Conservation (phyloP, 2,113 vertebrate species). For the Elgaria multicarinata region DNA sequence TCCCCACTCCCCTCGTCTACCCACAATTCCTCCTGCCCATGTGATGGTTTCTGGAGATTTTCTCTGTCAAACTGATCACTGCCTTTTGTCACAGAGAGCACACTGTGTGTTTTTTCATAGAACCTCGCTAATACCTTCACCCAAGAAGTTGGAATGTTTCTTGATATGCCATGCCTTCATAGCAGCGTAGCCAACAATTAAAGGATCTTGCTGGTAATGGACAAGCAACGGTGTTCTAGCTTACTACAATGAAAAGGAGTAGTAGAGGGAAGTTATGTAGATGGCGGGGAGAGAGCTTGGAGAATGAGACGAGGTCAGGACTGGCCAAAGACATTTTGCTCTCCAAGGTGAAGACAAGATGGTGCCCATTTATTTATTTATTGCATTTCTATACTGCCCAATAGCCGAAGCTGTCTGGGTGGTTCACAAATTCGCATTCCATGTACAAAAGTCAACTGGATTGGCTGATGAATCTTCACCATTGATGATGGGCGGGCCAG, state of each 20-base stretch:
- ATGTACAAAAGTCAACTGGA: too few relatives aligned
- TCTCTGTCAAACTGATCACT: not conserved
- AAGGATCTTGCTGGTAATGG: not conserved
- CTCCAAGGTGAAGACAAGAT: too few relatives aligned
- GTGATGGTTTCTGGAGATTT: not conserved
- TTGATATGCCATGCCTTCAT: not conserved
- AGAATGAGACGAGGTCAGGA: too few relatives aligned
- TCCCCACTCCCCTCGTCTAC: accelerated
- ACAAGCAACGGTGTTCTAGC: not conserved
- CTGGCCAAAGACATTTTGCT: too few relatives aligned
- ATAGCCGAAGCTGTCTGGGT: too few relatives aligned
- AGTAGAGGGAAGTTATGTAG: not conserved
- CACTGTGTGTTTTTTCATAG: not conserved
- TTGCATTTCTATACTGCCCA: too few relatives aligned
- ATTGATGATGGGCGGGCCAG: too few relatives aligned
- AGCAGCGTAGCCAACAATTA: not conserved
- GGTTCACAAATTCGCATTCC: too few relatives aligned
- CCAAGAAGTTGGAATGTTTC: not conserved
- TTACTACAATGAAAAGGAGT: not conserved
- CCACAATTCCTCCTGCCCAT: not conserved
- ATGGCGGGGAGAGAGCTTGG: not conserved
- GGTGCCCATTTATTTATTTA: too few relatives aligned
- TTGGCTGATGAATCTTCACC: too few relatives aligned
- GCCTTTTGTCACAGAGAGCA: not conserved
- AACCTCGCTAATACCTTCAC: not conserved